Evolutionary conservation across 2,797 vertebrate genomes (phyloP), one percentile per base, ranked within the genome.

Genomic region (Epinephelus coioides): DNA sequence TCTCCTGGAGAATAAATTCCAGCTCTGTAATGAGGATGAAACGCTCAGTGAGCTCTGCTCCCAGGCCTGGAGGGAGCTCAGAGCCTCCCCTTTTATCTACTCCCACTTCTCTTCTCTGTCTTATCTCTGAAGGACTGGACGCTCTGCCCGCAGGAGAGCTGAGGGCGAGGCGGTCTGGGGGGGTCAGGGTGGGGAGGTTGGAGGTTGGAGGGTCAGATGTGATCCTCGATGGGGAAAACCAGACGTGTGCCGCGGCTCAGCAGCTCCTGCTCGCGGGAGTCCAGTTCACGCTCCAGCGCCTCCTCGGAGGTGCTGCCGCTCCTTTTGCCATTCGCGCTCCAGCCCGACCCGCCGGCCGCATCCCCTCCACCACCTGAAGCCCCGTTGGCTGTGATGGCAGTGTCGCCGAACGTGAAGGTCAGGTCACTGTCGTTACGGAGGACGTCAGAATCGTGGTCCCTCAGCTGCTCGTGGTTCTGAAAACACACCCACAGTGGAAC

Each of bases 151-250:
- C 79, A 78, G 77, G 77, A 76, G 77, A 77, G 73, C 79, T 73
- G 73, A 84, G 68, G 81, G 68, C 14, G 21, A 72, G 59, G 83
- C 14, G 76, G 77, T 73, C 73, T 60, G 40, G 40, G 40, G 51
- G 81, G 54, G 63, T 79, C 5, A 17, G 84, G 73, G 69, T 68
- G 43, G 76, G 68, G 59, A 46, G 60, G 76, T 27, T 18, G 68
- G 63, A 1, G 2, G 61, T 54, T 57, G 84, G 61, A 60, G 78
- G 78, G 85, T 98, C 96, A 98, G 79, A 96, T 93, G 61, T 97
- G 96, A 86, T 99, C 97, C 91, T 98, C 97, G 55, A 98, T 95
- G 86, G 98, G 98, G 94, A 99, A 98, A 72, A 99, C 98, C 61
- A 99, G 95, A 51, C 97, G 96, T 0, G 98, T 99, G 50, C 98